These are phyloP conservation scores for Erethizon dorsatum DNA, from an alignment of 2,797 vertebrate genomes.

Conservation along the genomic window DNA sequence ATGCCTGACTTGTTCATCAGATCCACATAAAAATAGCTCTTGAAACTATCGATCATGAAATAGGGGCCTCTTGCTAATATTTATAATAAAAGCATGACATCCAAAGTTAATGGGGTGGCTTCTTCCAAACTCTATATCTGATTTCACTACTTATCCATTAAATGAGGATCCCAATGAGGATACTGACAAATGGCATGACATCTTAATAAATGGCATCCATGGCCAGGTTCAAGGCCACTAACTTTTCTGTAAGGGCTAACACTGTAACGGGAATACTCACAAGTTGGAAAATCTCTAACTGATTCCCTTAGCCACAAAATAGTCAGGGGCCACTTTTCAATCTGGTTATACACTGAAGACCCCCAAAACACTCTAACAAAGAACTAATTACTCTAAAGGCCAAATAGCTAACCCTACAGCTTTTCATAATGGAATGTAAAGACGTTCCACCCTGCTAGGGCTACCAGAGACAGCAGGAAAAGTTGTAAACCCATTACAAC, in stretches of 20 bases:
- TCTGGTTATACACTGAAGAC: background rate
- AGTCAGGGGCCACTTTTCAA: background rate
- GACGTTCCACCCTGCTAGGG: background rate
- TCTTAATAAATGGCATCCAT: background rate
- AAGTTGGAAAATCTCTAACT: background rate
- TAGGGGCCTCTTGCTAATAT: background rate
- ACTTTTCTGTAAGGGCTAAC: background rate
- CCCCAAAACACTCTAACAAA: background rate
- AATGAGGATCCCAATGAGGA: background rate
- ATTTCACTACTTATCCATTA: background rate
- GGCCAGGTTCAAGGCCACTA: background rate
- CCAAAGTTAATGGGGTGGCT: background rate
- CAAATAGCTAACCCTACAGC: background rate
- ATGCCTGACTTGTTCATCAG: background rate
- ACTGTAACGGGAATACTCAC: background rate
- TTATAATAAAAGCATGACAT: background rate
- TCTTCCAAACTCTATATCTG: background rate
- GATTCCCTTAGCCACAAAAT: background rate
- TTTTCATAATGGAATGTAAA: slow-evolving; percentile 22
- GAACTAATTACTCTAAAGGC: background rate
- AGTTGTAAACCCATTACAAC: background rate
- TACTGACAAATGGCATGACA: background rate
- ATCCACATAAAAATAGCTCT: background rate
- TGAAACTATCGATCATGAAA: background rate
- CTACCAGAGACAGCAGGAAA: background rate